Percentiles rank a stretch among this genome's conserved stretches.
Evolutionary conservation across 2,797 vertebrate species (phyloP).

Genomic region (Danio jaintianensis): DNA sequence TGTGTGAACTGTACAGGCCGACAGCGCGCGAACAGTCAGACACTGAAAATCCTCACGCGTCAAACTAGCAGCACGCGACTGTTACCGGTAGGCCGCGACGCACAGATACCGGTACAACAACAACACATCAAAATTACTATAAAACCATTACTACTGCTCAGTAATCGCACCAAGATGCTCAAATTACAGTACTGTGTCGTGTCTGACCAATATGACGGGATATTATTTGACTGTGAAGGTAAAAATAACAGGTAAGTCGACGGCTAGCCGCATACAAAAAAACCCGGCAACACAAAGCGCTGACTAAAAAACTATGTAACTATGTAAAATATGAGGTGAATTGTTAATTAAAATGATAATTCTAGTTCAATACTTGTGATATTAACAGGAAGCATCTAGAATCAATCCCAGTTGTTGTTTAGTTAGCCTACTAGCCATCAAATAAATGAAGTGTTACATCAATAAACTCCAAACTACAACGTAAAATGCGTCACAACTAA

Average conservation of each 20-base stretch:
- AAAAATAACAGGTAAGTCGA: slow-evolving; percentile 1
- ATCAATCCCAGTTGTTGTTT: not conserved
- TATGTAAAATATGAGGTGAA: too few relatives aligned
- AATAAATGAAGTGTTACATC: slow-evolving; percentile 5
- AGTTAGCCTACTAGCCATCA: slow-evolving; percentile 30
- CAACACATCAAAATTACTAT: not conserved
- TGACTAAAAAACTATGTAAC: not conserved
- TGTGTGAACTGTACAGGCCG: not conserved
- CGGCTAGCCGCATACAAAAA: slow-evolving; percentile 55
- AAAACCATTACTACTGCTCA: too few relatives aligned
- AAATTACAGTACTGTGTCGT: not conserved
- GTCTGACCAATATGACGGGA: not conserved
- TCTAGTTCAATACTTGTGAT: not conserved
- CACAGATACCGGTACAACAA: slow-evolving; percentile 35
- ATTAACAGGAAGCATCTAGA: not conserved
- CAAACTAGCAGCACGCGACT: slow-evolving; percentile 70
- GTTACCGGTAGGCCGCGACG: slow-evolving; percentile 65
- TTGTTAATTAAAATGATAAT: not conserved
- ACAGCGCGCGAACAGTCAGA: not conserved
- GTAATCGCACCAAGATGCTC: rapidly evolving
- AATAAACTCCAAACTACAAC: not conserved
- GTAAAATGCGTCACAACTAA: not conserved
- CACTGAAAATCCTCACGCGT: slow-evolving; percentile 18
- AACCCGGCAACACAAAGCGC: slow-evolving; percentile 68
- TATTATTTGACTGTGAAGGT: not conserved